These are phyloP conservation scores for Mormyrus hasselquistii DNA, from an alignment of 2,797 vertebrate species.

Conservation along the genomic window DNA sequence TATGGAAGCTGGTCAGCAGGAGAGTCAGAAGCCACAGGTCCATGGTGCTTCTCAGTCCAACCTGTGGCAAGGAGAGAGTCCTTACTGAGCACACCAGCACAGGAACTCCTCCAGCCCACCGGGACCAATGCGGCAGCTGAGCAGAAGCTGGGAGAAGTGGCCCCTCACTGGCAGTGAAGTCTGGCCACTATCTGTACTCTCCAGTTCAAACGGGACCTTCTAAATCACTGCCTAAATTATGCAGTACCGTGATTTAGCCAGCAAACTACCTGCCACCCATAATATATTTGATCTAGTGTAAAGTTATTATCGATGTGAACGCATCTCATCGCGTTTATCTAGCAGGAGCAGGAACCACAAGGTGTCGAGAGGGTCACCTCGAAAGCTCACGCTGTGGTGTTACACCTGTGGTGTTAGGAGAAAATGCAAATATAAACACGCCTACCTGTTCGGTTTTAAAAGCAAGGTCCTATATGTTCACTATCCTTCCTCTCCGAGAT, in stretches of 20 bases:
- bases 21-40: slow-evolving; percentile 60
- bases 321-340: not conserved
- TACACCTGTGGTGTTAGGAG: not conserved
- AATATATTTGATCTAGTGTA: not conserved
- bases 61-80: slow-evolving; percentile 42
- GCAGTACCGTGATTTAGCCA: not conserved
- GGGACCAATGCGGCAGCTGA: not conserved
- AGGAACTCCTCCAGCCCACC: not conserved
- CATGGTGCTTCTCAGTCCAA: slow-evolving; percentile 53
- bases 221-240: not conserved
- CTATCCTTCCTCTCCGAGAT: not conserved
- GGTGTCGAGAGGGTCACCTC: no score
- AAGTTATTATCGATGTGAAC: not conserved
- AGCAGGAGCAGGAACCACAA: not conserved
- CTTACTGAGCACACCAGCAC: not conserved
- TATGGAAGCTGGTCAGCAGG: slow-evolving; percentile 62
- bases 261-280: not conserved
- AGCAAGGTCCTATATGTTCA: not conserved
- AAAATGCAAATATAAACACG: not conserved
- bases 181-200: not conserved
- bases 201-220: not conserved
- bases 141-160: not conserved
- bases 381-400: not conserved
- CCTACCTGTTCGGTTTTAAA: slow-evolving; percentile 1
- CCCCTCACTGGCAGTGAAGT: not conserved